Evolutionary conservation across 92 coral and sea anemone genomes (phyloP).

Genomic region (Galaxea fascicularis): DNA sequence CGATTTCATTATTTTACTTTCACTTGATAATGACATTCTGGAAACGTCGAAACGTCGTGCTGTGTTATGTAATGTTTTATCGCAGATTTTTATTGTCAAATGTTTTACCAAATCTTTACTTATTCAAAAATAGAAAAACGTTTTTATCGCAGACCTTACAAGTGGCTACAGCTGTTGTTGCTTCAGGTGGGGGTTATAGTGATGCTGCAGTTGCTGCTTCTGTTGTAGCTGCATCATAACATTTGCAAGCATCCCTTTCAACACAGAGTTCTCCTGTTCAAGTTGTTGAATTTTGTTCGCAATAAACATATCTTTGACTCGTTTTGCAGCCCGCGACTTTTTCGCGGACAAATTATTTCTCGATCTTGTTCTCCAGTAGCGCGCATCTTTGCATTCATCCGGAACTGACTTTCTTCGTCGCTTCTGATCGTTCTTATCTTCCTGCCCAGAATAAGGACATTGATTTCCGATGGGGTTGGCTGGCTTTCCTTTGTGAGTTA

Average conservation of each 20-base stretch:
- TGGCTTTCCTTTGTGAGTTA: not conserved
- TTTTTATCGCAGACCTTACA: too few species aligned
- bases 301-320: constrained; percentile 46
- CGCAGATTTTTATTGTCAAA: too few species aligned
- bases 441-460: not conserved
- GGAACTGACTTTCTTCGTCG: constrained; percentile 36
- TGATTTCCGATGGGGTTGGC: not conserved
- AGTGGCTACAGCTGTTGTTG: not conserved
- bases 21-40: too few species aligned
- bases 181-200: too few species aligned
- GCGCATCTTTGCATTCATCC: constrained; percentile 59
- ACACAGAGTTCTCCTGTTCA: constrained; percentile 50
- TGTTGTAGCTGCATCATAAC: constrained; percentile 6
- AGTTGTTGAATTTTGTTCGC: constrained; percentile 49
- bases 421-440: not conserved
- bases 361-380: constrained; percentile 68
- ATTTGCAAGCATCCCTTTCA: constrained; percentile 47
- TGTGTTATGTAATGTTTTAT: too few species aligned
- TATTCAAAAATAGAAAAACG: too few species aligned
- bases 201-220: not conserved
- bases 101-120: too few species aligned
- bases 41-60: too few species aligned
- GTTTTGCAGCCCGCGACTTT: constrained; percentile 70
- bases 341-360: constrained; percentile 69
- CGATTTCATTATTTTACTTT: too few species aligned